Evolutionary conservation across 2,113 vertebrate genomes (phyloP), one percentile per base, ranked within the genome.

Genomic region (Pleuronectes platessa): DNA sequence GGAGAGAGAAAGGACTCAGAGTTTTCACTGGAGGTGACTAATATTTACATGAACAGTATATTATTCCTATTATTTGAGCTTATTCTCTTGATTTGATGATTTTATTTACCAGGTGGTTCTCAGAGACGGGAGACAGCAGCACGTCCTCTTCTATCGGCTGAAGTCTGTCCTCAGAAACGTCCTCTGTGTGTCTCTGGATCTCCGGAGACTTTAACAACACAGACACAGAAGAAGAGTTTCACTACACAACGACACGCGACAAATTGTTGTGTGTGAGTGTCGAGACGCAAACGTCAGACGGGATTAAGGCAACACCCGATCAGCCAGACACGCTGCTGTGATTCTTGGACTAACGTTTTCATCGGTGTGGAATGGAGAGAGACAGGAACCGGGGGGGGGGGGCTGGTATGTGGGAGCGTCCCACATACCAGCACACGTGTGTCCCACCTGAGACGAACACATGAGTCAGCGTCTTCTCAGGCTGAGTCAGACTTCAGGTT

Each of bases 81-180:
- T 10, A 37, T 37, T 9, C 8, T 1, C 35, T 37, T 37, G 35
- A 37, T 37, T 10, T 13, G 40, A 42, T 42, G 40, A 24, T 24
- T 24, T 24, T 58, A 35, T 69, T 76, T 86, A 91, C 92, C 90
- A 83, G 85, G 45, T 66, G 70, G 47, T 82, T 54, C 45, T 89
- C 74, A 20, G 35, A 13, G 78, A 78, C 12, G 47, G 47, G 45
- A 2, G 75, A 65, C n/a, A 61, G 68, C 2, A 90, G 76, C 78
- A 86, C 12, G 53, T 75, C 56, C 65, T 84, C 83, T 69, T 89
- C 79, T 68, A 88, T 83, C 47, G 87, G 87, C 73, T 45, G 81
- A 42, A 92, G 82, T 23, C 83, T 77, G 14, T 79, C 68, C 68
- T 85, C 45, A 0, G 81, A 89, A 49, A 79, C 27, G 24, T 62